Evolutionary conservation across 2,113 vertebrate species (phyloP).

Genomic region (Uria aalge): DNA sequence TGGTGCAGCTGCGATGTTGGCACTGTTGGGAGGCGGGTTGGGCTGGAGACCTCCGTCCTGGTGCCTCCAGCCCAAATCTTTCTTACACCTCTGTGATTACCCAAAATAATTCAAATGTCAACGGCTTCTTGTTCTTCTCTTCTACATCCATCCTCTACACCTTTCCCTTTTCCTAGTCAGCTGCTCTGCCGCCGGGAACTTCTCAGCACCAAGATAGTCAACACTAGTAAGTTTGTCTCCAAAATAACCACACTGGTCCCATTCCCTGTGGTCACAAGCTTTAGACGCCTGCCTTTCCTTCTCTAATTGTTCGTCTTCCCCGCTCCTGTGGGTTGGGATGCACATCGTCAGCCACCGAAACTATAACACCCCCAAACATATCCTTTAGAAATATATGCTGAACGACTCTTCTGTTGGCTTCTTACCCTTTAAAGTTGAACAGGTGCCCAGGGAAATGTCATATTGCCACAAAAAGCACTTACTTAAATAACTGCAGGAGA

Average conservation of each 20-base stretch:
- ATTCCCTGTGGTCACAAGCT: fast-evolving
- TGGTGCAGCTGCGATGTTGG: background rate
- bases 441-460: background rate
- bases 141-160: background rate
- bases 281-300: background rate
- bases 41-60: background rate
- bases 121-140: background rate
- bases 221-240: background rate
- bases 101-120: background rate
- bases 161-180: background rate
- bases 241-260: background rate
- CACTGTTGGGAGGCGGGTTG: fast-evolving
- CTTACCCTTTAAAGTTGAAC: background rate
- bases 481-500: background rate
- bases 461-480: background rate
- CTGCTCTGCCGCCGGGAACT: background rate
- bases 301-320: background rate
- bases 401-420: background rate
- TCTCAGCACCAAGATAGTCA: background rate
- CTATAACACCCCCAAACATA: background rate
- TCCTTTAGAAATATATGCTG: background rate
- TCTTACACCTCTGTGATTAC: background rate
- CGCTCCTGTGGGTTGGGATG: background rate
- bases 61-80: background rate
- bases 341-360: background rate